These are phyloP conservation scores for Barnardius zonarius DNA, from an alignment of 2,113 vertebrate genomes.

Conservation along the genomic window DNA sequence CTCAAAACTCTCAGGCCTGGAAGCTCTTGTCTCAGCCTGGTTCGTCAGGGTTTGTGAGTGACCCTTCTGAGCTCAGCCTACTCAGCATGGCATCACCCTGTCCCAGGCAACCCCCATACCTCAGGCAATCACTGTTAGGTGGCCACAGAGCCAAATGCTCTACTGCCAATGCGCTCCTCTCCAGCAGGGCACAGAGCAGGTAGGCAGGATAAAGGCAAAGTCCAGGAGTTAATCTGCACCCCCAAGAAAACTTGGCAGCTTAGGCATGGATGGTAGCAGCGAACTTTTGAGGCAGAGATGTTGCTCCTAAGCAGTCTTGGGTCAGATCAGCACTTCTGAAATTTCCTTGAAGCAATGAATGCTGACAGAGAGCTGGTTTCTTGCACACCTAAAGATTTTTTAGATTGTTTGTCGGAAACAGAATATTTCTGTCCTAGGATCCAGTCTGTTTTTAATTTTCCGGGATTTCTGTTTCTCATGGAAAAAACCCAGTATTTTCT, in stretches of 20 bases:
- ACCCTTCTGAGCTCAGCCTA: not conserved
- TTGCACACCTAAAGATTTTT: not conserved
- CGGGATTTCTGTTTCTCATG: not conserved
- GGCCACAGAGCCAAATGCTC: not conserved
- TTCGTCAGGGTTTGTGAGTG: not conserved
- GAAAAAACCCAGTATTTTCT: not conserved
- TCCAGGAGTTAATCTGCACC: not conserved
- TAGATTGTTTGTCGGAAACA: not conserved
- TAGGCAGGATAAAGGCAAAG: not conserved
- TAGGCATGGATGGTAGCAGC: rapidly evolving
- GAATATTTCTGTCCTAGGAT: not conserved
- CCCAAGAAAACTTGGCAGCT: not conserved
- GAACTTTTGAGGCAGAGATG: not conserved
- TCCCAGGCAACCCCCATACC: not conserved
- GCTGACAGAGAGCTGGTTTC: not conserved
- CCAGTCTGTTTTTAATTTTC: not conserved
- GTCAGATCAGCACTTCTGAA: not conserved
- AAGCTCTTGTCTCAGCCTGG: not conserved
- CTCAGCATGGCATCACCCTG: not conserved
- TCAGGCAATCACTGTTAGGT: not conserved
- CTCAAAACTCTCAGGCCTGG: not conserved
- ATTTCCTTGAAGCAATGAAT: not conserved
- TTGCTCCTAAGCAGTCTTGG: not conserved
- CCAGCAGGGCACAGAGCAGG: not conserved
- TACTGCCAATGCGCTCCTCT: not conserved